Conservation (phyloP, 2,797 vertebrate species). For the Myotis pilosus region DNA sequence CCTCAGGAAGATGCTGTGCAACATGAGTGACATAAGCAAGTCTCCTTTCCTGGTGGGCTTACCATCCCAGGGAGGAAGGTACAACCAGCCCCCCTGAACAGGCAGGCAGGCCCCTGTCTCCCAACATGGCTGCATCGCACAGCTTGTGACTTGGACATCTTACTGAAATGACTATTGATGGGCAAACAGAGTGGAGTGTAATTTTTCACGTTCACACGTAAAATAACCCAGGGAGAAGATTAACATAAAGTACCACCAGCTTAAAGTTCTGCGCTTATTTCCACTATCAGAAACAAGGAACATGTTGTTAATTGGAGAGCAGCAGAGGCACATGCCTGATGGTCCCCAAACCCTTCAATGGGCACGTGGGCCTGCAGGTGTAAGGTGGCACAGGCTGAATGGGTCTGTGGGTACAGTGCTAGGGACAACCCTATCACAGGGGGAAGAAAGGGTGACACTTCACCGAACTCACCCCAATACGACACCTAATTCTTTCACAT, state of each 20-base stretch:
- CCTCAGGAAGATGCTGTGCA: neutral
- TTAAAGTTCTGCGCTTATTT: neutral
- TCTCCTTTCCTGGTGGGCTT: neutral
- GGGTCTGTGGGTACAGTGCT: neutral
- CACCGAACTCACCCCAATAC: conserved; percentile 88
- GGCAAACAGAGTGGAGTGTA: neutral
- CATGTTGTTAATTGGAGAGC: neutral
- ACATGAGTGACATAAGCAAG: accelerated
- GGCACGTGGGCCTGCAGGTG: neutral
- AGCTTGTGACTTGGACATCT: neutral
- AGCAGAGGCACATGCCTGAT: neutral
- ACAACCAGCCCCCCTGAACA: neutral
- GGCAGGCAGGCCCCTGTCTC: neutral
- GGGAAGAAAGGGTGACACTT: neutral
- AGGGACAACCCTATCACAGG: neutral
- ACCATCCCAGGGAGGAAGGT: neutral
- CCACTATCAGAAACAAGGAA: neutral
- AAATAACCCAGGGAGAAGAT: neutral
- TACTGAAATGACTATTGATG: neutral
- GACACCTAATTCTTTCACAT: conserved; percentile 89
- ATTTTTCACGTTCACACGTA: neutral
- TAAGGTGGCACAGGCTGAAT: neutral
- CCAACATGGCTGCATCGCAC: neutral
- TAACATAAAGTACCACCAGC: neutral
- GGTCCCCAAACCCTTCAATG: neutral